These are phyloP conservation scores for Callinectes sapidus DNA, from an alignment of 2,888 invertebrate species.

Conservation along the genomic window DNA sequence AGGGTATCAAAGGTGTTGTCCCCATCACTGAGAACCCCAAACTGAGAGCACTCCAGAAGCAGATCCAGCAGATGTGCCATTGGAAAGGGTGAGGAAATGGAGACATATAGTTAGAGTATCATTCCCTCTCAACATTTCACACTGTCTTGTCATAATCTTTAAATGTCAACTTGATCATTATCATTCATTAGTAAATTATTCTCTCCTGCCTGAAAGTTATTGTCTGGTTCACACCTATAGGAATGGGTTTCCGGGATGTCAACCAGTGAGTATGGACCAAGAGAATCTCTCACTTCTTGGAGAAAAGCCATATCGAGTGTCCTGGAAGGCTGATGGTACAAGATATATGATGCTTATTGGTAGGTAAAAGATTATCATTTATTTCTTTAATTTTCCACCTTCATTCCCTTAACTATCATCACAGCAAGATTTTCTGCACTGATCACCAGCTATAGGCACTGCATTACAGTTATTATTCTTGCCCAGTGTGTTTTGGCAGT, in stretches of 20 bases:
- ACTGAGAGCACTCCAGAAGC: conserved; percentile 83
- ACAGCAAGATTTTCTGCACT: neutral
- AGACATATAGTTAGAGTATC: neutral
- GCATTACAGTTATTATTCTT: too few relatives aligned
- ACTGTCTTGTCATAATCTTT: neutral
- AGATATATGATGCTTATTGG: conserved; percentile 96
- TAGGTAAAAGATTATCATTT: conserved; percentile 30
- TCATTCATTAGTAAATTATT: too few relatives aligned
- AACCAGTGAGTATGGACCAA: conserved; percentile 97
- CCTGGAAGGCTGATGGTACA: conserved; percentile 99
- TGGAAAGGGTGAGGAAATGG: conserved; percentile 81
- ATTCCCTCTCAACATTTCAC: neutral
- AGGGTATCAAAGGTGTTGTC: conserved; percentile 85
- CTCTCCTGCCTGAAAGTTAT: neutral
- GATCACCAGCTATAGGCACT: too few relatives aligned
- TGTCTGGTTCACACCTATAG: conserved; percentile 73
- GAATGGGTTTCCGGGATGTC: conserved; percentile 94
- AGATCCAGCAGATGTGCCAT: conserved; percentile 86
- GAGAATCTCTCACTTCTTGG: conserved; percentile 86
- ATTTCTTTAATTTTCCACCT: neutral
- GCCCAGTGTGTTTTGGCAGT: too few relatives aligned
- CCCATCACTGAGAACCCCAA: conserved; percentile 82
- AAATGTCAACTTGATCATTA: neutral
- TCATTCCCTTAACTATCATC: neutral
- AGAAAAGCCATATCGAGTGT: conserved; percentile 92